phyloP scores from a whole-genome alignment of 2,797 vertebrate species.

The Urophycis tenuis region DNA sequence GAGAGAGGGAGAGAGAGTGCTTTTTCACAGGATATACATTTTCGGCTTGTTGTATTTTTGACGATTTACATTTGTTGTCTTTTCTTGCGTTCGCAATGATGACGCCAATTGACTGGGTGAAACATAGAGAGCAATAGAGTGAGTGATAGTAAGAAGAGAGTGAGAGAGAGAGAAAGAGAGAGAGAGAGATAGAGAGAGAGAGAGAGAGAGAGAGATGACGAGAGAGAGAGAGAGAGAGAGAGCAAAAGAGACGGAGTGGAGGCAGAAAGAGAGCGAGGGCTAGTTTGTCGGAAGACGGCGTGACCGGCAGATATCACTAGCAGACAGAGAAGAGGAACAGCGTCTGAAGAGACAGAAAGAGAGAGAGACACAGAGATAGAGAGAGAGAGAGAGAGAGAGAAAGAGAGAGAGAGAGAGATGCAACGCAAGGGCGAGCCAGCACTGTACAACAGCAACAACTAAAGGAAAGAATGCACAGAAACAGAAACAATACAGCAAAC shows the following conservation, averaged over 20 bases:
- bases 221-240: constrained; percentile 3
- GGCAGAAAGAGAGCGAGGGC: neutral
- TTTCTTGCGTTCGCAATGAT: too few relatives aligned
- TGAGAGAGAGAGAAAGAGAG: constrained; percentile 1
- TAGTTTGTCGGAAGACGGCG: neutral
- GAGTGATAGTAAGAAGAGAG: constrained; percentile 5
- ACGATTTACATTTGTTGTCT: too few relatives aligned
- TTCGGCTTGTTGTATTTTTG: too few relatives aligned
- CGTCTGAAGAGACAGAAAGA: neutral
- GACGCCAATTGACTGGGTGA: too few relatives aligned
- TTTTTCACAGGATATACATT: neutral
- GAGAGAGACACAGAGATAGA: neutral
- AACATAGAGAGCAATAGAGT: neutral
- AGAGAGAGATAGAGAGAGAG: neutral
- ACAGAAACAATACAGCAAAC: neutral
- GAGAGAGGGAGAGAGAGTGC: neutral
- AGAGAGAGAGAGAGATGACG: neutral
- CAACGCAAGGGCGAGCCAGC: neutral
- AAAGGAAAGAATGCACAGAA: too few relatives aligned
- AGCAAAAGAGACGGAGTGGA: neutral
- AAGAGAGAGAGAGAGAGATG: neutral
- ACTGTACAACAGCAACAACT: neutral
- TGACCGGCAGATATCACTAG: neutral
- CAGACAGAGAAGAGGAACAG: neutral
- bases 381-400: constrained; percentile 6